Evolutionary conservation across 2,888 invertebrate genomes (phyloP).

Genomic region (Sminthurinus aureus): DNA sequence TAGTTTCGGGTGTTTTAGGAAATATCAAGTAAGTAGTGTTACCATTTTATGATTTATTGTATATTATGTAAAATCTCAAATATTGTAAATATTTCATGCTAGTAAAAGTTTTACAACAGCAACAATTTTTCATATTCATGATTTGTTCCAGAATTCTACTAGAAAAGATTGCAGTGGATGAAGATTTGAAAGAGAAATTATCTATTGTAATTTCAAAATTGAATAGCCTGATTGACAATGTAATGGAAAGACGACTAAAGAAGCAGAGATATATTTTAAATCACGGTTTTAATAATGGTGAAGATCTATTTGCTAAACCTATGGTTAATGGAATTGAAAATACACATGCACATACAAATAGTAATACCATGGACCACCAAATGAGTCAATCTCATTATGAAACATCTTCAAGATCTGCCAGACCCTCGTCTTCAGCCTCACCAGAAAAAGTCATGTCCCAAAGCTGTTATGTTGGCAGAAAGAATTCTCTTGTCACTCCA

Average conservation of each 20-base stretch:
- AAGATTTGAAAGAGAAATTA: conserved; percentile 20
- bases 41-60: too few relatives aligned
- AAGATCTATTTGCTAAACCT: not conserved
- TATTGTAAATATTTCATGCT: too few relatives aligned
- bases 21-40: conserved; percentile 21
- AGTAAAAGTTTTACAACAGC: too few relatives aligned
- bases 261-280: conserved; percentile 22
- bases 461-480: not conserved
- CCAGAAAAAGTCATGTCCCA: conserved; percentile 17
- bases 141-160: conserved; percentile 11
- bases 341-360: not conserved
- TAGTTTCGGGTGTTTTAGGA: not conserved
- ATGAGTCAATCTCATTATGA: conserved; percentile 8
- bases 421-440: not conserved
- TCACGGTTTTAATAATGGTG: not conserved
- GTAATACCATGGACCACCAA: not conserved
- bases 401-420: not conserved
- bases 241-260: conserved; percentile 4
- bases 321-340: not conserved
- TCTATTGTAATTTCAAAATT: conserved; percentile 19
- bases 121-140: too few relatives aligned
- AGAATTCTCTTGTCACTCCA: not conserved
- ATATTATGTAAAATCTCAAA: too few relatives aligned
- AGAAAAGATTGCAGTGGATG: conserved; percentile 5
- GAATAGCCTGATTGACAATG: conserved; percentile 17